Evolutionary conservation across 1,140 invertebrate species (phyloP), one percentile per base, ranked within the genome.

Genomic region (Drosophila sucinea): DNA sequence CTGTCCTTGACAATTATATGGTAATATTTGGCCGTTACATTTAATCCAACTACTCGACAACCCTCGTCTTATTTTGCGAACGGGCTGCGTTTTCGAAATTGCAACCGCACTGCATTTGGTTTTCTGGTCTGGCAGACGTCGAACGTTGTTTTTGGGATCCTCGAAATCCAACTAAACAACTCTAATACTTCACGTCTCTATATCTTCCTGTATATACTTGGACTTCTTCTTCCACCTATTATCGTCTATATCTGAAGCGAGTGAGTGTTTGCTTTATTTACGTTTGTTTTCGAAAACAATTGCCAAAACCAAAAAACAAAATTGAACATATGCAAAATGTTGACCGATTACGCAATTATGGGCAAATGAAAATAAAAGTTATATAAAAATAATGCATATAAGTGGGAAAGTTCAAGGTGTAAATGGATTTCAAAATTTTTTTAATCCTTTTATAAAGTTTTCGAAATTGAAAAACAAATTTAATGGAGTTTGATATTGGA

Each of bases 51-150:
- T 11, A 27, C n/a, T 51, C 23, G 80, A 61, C 83, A 80, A 72
- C 83, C 65, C 83, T 80, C 29, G 11, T 1, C 17, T 5, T 25
- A 65, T 44, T 40, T 65, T 63, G 62, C 66, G 44, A 17, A 65
- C 70, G 44, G 23, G 27, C 74, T 44, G 58, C 65, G 63, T 38
- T 41, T 66, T 70, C 72, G 54, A 69, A 25, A 58, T 64, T 73
- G 74, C 58, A 57, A 55, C 44, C 67, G 44, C 25, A 51, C 23
- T 89, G 84, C 84, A 89, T 84, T 89, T 80, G 85, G 80, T 73
- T 89, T 84, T 89, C 85, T 89, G 80, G 85, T 84, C 56, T 89
- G 80, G 80, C 77, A 78, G 69, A 81, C 84, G 60, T 70, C 84
- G 85, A 81, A 89, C 84, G 85, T 89, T 87, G 84, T 70, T 67